Evolutionary conservation across 2,113 vertebrate species (phyloP), one percentile per base, ranked within the genome.

Genomic region (Thamnophis sirtalis): DNA sequence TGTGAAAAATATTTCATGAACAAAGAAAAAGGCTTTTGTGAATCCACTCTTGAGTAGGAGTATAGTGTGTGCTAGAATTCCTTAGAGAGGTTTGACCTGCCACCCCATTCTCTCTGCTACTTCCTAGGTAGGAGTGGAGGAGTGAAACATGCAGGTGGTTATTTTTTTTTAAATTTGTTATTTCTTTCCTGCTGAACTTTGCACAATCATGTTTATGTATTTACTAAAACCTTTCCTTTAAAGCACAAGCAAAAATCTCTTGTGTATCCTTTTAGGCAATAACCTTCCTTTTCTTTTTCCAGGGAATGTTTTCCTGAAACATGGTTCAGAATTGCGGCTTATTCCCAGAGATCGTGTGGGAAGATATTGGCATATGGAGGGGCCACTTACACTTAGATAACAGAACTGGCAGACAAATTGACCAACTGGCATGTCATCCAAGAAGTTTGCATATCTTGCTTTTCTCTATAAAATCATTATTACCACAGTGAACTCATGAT

Each of bases 341-440:
- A 98, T 98, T 96, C 98, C 98, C 91, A 97, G 98, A 96, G 98
- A 98, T 94, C 95, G 97, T 84, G 98, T 98, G 93, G 98, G 98
- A 33, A 95, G 93, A 88, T 97, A 93, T 53, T 98, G 96, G 96
- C 91, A 0, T 49, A 56, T 80, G 0, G 87, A 84, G 54, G 60
- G 43, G 87, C 86, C 50, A 90, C 54, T 91, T 92, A 56, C 8
- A 73, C 84, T 89, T 84, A 84, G 28, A 92, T 86, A 87, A 24
- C 33, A 60, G 49, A 87, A 11, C 91, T 91, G 87, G 0, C 11
- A 1, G 60, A 58, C 58, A 88, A 93, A 92, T 84, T 11, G 17
- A 73, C 95, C 93, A 92, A 92, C 63, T 17, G 54, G 43, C 93
- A 49, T 93, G 85, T 94, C 96, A 94, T 94, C 94, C 95, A 89